Evolutionary conservation across 2,797 vertebrate species (phyloP).

Genomic region (Hylomyscus alleni): DNA sequence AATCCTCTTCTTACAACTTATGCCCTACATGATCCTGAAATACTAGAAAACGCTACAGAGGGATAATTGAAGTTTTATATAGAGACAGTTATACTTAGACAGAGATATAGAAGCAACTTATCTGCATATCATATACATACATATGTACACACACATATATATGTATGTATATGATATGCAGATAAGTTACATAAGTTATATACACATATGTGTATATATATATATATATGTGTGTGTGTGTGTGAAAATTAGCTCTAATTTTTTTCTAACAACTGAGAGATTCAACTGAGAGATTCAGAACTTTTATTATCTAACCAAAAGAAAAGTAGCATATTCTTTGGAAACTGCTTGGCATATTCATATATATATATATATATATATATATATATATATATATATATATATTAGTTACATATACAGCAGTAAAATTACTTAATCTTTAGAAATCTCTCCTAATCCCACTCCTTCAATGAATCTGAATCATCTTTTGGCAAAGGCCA

Average conservation of each 20-base stretch:
- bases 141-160: neutral
- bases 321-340: neutral
- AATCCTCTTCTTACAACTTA: neutral
- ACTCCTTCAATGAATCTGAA: neutral
- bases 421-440: neutral
- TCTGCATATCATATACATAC: conserved; percentile 8
- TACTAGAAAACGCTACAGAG: conserved; percentile 41
- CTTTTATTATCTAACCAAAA: conserved; percentile 16
- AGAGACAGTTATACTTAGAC: neutral
- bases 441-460: neutral
- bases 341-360: neutral
- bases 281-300: conserved; percentile 1
- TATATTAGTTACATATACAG: conserved; percentile 32
- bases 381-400: too few relatives aligned
- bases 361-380: conserved; percentile 12
- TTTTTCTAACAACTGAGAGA: conserved; percentile 47
- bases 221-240: neutral
- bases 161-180: too few relatives aligned
- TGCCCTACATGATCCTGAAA: neutral
- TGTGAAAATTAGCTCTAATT: conserved; percentile 48
- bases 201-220: too few relatives aligned
- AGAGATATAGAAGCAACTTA: conserved; percentile 47
- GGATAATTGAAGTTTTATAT: neutral
- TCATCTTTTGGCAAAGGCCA: neutral
- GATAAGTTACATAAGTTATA: too few relatives aligned